Evolutionary conservation across 2,888 invertebrate genomes (phyloP), one percentile per base, ranked within the genome.

Genomic region (Aspidapion aeneum): DNA sequence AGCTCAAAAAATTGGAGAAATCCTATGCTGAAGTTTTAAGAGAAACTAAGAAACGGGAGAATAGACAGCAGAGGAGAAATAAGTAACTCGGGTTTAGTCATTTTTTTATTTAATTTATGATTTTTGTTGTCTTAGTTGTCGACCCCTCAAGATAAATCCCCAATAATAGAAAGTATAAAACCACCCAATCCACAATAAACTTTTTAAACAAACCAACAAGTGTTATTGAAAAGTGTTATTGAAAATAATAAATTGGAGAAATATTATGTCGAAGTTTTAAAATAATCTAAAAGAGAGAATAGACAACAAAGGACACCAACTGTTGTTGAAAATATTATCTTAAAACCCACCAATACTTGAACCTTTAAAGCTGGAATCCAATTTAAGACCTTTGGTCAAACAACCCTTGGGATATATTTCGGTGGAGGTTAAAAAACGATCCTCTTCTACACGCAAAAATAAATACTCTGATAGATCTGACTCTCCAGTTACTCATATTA

Each of bases 1-100:
- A 90, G 75, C 81, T 94, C 64, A 88, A 91, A 76, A 87, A 89
- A 74, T 82, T 94, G 59, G 93, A 94, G 74, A 84, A 91, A 75
- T 91, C 93, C 16, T 94, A 94, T 78, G 94, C 94, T 3, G 93
- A 94, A 78, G 94, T 90, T 12, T 81, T 94, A 67, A 87, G 87
- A 66, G 87, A 87, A 74, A 85, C 75, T 61, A 82, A 81, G 55
- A 78, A 77, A 58, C 66, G 71, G 59, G 70, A 71, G 54, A 55
- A 69, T 61, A 68, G 57, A n/a, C 61, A 68, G 57, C 72, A 71
- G 20, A 71, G 72, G 60, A 70, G 63, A 72, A 71, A 65, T 71
- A 71, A 67, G 16, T n/a, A 52, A 12, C 35, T 35, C 12, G n/a
- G n/a, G n/a, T 35, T 35, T 35, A 35, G 35, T 35, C 35, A 35